phyloP scores from a whole-genome alignment of 2,113 vertebrate genomes.

The Agelaius phoeniceus region DNA sequence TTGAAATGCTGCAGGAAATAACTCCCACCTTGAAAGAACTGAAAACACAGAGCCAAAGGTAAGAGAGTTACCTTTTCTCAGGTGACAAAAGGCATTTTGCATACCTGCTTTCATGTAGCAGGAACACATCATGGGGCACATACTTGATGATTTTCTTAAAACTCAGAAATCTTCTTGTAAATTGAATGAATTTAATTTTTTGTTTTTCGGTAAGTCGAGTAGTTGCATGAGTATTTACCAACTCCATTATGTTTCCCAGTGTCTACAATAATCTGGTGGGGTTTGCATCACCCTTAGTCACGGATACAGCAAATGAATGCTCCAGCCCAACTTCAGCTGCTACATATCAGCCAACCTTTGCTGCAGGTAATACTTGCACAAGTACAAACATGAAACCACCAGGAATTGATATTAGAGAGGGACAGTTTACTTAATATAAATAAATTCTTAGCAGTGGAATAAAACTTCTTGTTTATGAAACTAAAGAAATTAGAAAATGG shows the following conservation, averaged over 20 bases:
- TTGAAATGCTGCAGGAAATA: constrained; percentile 94
- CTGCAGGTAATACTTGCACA: constrained; percentile 82
- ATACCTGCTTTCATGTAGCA: background rate
- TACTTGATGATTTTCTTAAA: background rate
- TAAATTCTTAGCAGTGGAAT: background rate
- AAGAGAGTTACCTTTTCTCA: background rate
- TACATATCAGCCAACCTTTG: constrained; percentile 89
- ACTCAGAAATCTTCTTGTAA: background rate
- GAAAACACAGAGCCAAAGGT: constrained; percentile 94
- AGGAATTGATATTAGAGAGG: background rate
- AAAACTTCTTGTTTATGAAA: background rate
- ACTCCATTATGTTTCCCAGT: constrained; percentile 68
- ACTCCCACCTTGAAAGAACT: constrained; percentile 94
- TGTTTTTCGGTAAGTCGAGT: background rate
- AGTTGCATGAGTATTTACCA: background rate
- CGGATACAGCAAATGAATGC: constrained; percentile 89
- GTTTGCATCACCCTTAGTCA: constrained; percentile 97
- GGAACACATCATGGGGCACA: background rate
- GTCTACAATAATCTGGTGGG: constrained; percentile 96
- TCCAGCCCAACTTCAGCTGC: constrained; percentile 86
- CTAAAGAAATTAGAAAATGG: background rate
- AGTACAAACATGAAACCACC: background rate
- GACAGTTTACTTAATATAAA: background rate
- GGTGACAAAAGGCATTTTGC: background rate
- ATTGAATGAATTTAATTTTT: background rate